phyloP scores from a whole-genome alignment of 2,888 invertebrate species.

The Hypercompe scribonia region DNA sequence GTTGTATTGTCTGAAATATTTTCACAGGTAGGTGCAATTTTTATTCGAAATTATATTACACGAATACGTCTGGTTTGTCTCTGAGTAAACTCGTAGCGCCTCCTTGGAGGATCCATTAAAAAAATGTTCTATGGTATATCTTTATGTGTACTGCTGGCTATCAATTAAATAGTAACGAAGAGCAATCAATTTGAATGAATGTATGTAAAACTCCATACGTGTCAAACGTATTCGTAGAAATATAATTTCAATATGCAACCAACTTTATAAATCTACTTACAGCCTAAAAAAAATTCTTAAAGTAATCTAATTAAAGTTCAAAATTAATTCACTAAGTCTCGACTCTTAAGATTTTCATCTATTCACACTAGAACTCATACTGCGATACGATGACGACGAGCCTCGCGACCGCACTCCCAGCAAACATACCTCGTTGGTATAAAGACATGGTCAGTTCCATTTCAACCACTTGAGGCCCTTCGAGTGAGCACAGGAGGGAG shows the following conservation, averaged over 20 bases:
- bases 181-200: not conserved
- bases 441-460: constrained; percentile 95
- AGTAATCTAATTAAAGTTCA: not conserved
- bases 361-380: constrained; percentile 86
- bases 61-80: not conserved
- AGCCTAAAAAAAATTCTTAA: constrained; percentile 6
- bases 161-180: not conserved
- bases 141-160: not conserved
- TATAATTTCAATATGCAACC: constrained; percentile 10
- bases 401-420: constrained; percentile 94
- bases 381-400: constrained; percentile 94
- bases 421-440: constrained; percentile 90
- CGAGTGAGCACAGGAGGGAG: constrained; percentile 90
- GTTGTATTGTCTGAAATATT: not conserved
- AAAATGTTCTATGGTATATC: not conserved
- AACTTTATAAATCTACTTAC: not conserved
- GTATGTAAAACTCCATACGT: not conserved
- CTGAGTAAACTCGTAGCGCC: not conserved
- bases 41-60: not conserved
- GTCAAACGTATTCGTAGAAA: not conserved
- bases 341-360: not conserved
- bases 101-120: not conserved
- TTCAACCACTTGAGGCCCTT: constrained; percentile 97
- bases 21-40: not conserved
- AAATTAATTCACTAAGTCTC: not conserved